Evolutionary conservation across 2,888 invertebrate species (phyloP).

Genomic region (Pharmacophagus antenor): DNA sequence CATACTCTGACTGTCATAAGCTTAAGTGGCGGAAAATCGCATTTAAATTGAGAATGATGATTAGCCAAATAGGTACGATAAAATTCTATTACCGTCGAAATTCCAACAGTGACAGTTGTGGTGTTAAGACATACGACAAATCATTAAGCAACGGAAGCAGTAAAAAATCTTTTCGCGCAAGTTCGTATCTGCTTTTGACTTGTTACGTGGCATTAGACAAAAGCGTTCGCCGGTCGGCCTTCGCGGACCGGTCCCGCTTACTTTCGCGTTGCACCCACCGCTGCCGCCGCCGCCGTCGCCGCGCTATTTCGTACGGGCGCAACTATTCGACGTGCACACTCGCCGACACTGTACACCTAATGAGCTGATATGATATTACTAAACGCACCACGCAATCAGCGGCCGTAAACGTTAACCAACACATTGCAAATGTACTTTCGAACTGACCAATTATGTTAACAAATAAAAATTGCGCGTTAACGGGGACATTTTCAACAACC

Average conservation of each 20-base stretch:
- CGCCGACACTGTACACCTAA: slow-evolving; percentile 23
- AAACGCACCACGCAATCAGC: slow-evolving; percentile 17
- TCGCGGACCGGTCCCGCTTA: slow-evolving; percentile 76
- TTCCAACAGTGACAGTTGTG: too few species aligned
- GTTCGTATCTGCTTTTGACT: slow-evolving; percentile 43
- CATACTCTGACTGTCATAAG: too few species aligned
- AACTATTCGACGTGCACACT: slow-evolving; percentile 32
- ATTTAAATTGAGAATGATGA: too few species aligned
- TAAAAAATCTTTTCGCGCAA: too few species aligned
- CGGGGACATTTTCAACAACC: too few species aligned
- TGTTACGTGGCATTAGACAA: slow-evolving; percentile 58
- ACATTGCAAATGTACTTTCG: neutral
- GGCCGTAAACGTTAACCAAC: slow-evolving; percentile 7
- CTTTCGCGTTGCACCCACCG: slow-evolving; percentile 68
- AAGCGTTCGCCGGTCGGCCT: slow-evolving; percentile 68
- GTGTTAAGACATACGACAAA: too few species aligned
- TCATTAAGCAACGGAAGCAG: too few species aligned
- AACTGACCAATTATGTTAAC: too few species aligned
- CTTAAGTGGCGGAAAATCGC: too few species aligned
- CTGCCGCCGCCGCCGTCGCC: slow-evolving; percentile 54
- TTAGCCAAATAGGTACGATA: too few species aligned
- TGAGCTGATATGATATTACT: slow-evolving; percentile 21
- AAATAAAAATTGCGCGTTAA: too few species aligned
- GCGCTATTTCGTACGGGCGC: slow-evolving; percentile 50
- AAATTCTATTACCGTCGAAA: too few species aligned